Evolutionary conservation across 2,113 vertebrate species (phyloP).

Genomic region (Lota lota): DNA sequence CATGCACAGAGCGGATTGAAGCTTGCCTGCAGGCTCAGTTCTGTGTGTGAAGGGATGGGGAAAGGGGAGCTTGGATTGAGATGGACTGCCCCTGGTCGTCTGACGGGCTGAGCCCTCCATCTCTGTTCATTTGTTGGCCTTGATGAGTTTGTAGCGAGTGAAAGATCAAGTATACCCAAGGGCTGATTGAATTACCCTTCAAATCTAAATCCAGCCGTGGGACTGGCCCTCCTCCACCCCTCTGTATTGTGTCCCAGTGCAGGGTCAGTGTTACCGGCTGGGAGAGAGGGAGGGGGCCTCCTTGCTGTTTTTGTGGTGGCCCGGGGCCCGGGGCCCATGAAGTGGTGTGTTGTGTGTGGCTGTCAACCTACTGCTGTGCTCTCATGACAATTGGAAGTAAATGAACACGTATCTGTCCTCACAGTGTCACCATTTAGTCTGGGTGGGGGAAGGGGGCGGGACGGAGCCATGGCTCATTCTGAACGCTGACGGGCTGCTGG

Average conservation of each 20-base stretch:
- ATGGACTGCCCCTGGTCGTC: constrained; percentile 22
- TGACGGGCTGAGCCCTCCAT: constrained; percentile 11
- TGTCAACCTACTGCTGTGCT: too few species aligned
- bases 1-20: constrained; percentile 21
- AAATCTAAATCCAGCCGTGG: constrained; percentile 29
- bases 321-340: too few species aligned
- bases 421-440: too few species aligned
- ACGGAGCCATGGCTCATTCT: too few species aligned
- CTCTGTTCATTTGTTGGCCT: constrained; percentile 39
- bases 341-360: too few species aligned
- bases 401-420: too few species aligned
- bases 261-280: constrained; percentile 3
- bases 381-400: too few species aligned
- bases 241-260: constrained; percentile 9
- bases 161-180: constrained; percentile 52
- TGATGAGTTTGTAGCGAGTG: constrained; percentile 48
- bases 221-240: constrained; percentile 19
- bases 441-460: too few species aligned
- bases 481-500: too few species aligned
- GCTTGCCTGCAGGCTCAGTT: constrained; percentile 25
- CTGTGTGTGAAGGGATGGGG: constrained; percentile 19
- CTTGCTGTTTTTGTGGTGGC: background rate
- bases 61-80: constrained; percentile 27
- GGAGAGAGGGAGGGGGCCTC: background rate
- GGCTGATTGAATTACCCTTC: constrained; percentile 47